Evolutionary conservation across 2,888 invertebrate genomes (phyloP).

Genomic region (Sesia bembeciformis): DNA sequence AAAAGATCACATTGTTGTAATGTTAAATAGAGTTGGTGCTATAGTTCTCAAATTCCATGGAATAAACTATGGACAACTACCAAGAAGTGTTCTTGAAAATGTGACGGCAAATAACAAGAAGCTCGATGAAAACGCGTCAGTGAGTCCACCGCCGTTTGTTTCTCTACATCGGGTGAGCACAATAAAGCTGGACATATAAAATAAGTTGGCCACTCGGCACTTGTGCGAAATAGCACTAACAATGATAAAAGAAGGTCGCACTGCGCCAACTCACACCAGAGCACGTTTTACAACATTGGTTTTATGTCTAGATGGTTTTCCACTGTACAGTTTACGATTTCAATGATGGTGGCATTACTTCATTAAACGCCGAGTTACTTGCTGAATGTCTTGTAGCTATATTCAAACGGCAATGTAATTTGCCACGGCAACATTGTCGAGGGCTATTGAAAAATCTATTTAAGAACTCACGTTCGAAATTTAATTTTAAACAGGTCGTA

Average conservation of each 20-base stretch:
- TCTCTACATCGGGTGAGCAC: neutral
- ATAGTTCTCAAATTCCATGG: too few relatives aligned
- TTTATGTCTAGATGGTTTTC: slow-evolving; percentile 10
- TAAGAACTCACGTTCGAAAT: neutral
- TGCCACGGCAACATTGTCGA: neutral
- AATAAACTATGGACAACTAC: too few relatives aligned
- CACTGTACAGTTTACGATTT: slow-evolving; percentile 15
- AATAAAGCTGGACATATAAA: neutral
- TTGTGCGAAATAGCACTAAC: neutral
- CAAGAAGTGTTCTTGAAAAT: too few relatives aligned
- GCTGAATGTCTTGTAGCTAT: slow-evolving; percentile 1
- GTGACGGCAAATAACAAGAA: too few relatives aligned
- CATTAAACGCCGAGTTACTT: slow-evolving; percentile 11
- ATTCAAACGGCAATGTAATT: slow-evolving; percentile 5
- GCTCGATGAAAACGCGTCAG: too few relatives aligned
- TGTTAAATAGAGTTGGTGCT: too few relatives aligned
- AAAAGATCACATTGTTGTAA: too few relatives aligned
- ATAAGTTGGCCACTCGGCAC: neutral
- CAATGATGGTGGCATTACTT: slow-evolving; percentile 20
- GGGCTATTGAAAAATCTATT: neutral
- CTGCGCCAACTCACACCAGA: slow-evolving; percentile 4
- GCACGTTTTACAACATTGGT: slow-evolving; percentile 11
- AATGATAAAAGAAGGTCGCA: slow-evolving; percentile 4
- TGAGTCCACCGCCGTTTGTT: neutral
- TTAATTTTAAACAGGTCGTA: neutral